Evolutionary conservation across 2,797 vertebrate species (phyloP), one percentile per base, ranked within the genome.

Genomic region (Ceyx erithaca): DNA sequence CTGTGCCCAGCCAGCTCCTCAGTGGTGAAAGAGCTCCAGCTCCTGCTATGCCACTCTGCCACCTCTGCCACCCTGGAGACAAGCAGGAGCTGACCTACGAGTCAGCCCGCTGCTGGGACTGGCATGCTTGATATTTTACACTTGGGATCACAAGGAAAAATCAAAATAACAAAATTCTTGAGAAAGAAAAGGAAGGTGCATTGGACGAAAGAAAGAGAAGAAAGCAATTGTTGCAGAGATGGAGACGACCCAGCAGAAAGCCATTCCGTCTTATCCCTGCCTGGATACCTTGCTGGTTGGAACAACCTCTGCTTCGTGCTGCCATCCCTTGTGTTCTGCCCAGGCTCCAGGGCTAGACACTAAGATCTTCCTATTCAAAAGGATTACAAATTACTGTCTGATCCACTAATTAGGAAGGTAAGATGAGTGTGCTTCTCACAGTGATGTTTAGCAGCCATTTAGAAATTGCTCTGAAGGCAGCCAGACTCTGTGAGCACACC

Each of bases 301-400:
- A 23, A 20, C 21, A 86, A 19, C 35, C 30, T 52, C 43, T 35
- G 71, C 72, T 80, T 40, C 2, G 0, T 4, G 9, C 64, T 73
- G 86, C 75, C 58, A 35, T 19, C 17, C 35, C 52, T 71, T 18
- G 28, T 9, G 43, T 66, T 70, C 64, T 78, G 85, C 69, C 40
- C 87, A 41, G 80, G 85, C 90, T 94, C 66, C 70, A 54, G 82
- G 67, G 69, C 21, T 4, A 96, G 92, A 89, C 91, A n/a, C 51
- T 92, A 61, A 81, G 76, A 91, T 92, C 87, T 85, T 78, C 64
- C 88, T 58, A 2, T 93, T 95, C 66, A 68, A 90, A 92, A 57
- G 77, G 90, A 96, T 96, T 96, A 96, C 87, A 94, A 96, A 96
- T 96, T 92, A 87, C 93, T 91, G 92, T 96, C 96, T 95, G 93